These are phyloP conservation scores for Sphyrna mokarran DNA, from an alignment of 2,113 vertebrate species.

Conservation along the genomic window DNA sequence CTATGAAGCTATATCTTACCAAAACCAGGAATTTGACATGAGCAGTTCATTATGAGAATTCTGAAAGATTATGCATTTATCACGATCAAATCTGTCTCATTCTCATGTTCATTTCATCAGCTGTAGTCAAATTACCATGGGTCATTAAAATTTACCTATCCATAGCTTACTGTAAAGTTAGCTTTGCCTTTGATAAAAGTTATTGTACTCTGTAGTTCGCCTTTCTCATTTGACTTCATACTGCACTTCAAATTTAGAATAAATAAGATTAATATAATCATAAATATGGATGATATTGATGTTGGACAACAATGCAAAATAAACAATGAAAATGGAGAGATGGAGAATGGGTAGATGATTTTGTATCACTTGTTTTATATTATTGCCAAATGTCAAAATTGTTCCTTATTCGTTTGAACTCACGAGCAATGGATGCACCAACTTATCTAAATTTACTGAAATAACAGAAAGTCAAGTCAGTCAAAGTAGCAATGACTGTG, in stretches of 20 bases:
- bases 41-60: background rate
- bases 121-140: background rate
- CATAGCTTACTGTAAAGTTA: background rate
- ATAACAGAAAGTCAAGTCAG: background rate
- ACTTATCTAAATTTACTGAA: background rate
- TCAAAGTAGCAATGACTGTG: background rate
- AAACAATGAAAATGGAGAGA: background rate
- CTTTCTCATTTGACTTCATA: background rate
- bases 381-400: no score
- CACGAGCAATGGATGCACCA: background rate
- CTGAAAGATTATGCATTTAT: background rate
- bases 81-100: background rate
- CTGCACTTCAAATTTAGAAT: background rate
- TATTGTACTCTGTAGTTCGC: background rate
- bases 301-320: background rate
- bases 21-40: background rate
- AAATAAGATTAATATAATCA: no score
- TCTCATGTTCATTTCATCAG: background rate
- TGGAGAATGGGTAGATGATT: background rate
- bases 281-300: background rate
- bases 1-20: background rate
- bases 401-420: background rate
- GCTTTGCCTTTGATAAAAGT: background rate
- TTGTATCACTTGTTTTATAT: background rate
- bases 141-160: background rate